A percentile compares a stretch with the other conserved stretches of the same genome.
Conservation (phyloP, 2,888 invertebrate species). For the Monochamus alternatus region DNA sequence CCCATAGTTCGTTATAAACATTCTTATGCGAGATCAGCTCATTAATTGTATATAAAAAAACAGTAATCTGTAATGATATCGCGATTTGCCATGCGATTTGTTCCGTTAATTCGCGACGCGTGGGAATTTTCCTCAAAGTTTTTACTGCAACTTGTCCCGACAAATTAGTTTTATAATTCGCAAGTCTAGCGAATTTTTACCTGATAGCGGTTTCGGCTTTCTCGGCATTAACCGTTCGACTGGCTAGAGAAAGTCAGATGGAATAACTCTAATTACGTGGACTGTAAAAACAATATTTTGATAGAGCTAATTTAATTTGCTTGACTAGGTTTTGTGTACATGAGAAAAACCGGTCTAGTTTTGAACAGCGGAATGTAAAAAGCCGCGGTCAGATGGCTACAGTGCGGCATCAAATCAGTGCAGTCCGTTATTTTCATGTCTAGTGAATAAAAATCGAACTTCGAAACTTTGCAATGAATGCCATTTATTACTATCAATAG, state of each 20-base stretch:
- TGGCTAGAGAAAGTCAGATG: slow-evolving; percentile 16
- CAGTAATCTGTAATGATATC: neutral
- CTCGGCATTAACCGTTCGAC: neutral
- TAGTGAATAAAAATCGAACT: too few relatives aligned
- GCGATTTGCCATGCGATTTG: slow-evolving; percentile 10
- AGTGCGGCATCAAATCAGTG: too few relatives aligned
- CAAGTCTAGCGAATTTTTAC: slow-evolving; percentile 2
- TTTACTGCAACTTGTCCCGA: neutral
- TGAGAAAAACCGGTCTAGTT: too few relatives aligned
- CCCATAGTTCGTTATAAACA: slow-evolving; percentile 15
- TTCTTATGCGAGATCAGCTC: neutral
- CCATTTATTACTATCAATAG: too few relatives aligned
- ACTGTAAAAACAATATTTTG: neutral
- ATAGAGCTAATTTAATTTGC: neutral
- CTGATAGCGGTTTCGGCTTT: slow-evolving; percentile 11
- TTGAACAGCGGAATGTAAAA: too few relatives aligned
- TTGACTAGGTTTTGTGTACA: neutral
- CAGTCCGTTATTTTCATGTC: too few relatives aligned
- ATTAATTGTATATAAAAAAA: slow-evolving; percentile 11
- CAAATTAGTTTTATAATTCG: slow-evolving; percentile 12
- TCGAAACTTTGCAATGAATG: too few relatives aligned
- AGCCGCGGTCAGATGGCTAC: too few relatives aligned
- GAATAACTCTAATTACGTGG: slow-evolving; percentile 11
- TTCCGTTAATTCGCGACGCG: slow-evolving; percentile 1
- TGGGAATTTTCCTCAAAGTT: slow-evolving; percentile 14